These are phyloP conservation scores for Hylyphantes graminicola DNA, from an alignment of 1,140 invertebrate species.

Conservation along the genomic window DNA sequence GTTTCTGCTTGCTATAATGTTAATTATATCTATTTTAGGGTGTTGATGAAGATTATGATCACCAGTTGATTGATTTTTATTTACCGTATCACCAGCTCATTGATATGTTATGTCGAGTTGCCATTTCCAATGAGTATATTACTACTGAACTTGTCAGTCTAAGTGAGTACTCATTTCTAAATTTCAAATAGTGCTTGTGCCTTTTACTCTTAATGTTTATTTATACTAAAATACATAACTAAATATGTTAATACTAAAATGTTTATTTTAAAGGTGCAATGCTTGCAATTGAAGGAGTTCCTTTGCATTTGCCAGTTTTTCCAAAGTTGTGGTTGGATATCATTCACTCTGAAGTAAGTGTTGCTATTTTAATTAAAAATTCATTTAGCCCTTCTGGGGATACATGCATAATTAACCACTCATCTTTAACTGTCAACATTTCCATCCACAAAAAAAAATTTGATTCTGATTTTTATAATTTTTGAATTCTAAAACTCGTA, in stretches of 20 bases:
- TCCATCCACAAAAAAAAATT: too few species aligned
- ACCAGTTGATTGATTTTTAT: slow-evolving; percentile 81
- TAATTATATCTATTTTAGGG: slow-evolving; percentile 69
- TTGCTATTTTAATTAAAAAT: too few species aligned
- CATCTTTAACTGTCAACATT: too few species aligned
- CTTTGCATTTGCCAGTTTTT: slow-evolving; percentile 84
- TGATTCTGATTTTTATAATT: too few species aligned
- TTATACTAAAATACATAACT: background rate
- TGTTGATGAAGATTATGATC: slow-evolving; percentile 82
- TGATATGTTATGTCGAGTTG: slow-evolving; percentile 88
- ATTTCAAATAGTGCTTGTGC: background rate
- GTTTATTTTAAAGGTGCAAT: slow-evolving; percentile 73
- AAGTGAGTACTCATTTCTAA: slow-evolving; percentile 68
- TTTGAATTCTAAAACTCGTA: too few species aligned
- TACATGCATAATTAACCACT: too few species aligned
- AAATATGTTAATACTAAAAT: background rate
- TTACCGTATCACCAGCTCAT: slow-evolving; percentile 84
- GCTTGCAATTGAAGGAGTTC: slow-evolving; percentile 86
- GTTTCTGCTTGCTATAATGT: too few species aligned
- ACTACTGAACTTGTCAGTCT: slow-evolving; percentile 82
- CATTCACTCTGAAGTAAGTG: slow-evolving; percentile 74
- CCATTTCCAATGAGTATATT: slow-evolving; percentile 83
- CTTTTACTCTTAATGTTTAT: slow-evolving; percentile 14
- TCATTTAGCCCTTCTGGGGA: too few species aligned
- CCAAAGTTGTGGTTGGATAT: slow-evolving; percentile 87